phyloP scores from a whole-genome alignment of 2,113 vertebrate species.

The Proteles cristata region DNA sequence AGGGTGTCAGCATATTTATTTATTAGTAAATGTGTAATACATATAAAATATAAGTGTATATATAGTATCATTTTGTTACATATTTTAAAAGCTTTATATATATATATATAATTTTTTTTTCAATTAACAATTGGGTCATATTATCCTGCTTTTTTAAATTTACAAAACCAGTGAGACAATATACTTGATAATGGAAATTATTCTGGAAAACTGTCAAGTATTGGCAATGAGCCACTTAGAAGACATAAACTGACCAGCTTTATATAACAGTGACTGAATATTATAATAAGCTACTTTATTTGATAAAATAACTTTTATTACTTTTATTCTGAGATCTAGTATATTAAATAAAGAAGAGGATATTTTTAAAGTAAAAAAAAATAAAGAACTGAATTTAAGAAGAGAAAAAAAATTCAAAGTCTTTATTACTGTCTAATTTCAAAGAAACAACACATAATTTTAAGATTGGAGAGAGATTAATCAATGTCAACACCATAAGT shows the following conservation, averaged over 20 bases:
- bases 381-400: not conserved
- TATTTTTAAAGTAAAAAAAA: not conserved
- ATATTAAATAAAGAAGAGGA: not conserved
- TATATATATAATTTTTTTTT: not conserved
- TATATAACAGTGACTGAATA: not conserved
- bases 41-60: no score
- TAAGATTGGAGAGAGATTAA: not conserved
- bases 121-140: not conserved
- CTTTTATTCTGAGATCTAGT: not conserved
- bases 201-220: not conserved
- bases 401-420: not conserved
- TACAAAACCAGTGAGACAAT: not conserved
- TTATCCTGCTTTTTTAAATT: not conserved
- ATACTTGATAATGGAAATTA: not conserved
- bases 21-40: not conserved
- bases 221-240: not conserved
- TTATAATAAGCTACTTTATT: not conserved
- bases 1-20: not conserved
- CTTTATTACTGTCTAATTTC: not conserved
- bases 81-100: not conserved
- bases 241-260: not conserved
- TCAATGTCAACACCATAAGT: not conserved
- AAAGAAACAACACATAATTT: not conserved
- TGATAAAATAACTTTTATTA: not conserved
- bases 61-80: not conserved